Evolutionary conservation across 1,140 invertebrate genomes (phyloP).

Genomic region (Polyergus mexicanus): DNA sequence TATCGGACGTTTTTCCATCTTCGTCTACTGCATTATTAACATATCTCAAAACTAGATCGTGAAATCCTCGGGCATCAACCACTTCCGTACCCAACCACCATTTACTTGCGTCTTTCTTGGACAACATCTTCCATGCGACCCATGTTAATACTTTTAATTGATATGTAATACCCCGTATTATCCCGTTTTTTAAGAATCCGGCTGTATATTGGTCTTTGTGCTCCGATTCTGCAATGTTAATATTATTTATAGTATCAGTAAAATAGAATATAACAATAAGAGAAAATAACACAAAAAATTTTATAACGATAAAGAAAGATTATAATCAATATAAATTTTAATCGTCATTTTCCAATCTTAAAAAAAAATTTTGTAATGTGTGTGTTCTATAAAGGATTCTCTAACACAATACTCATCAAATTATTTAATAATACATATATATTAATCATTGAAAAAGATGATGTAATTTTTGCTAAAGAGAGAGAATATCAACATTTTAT

Average conservation of each 20-base stretch:
- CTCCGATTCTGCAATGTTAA: not conserved
- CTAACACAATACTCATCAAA: not conserved
- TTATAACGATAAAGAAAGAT: constrained; percentile 8
- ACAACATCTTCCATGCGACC: not conserved
- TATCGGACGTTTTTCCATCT: not conserved
- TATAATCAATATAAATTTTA: constrained; percentile 12
- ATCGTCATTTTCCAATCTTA: not conserved
- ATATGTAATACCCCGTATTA: not conserved
- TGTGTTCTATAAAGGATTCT: not conserved
- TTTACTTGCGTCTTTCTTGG: not conserved
- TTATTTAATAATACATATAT: not conserved
- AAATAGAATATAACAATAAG: constrained; percentile 12
- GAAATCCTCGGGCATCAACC: not conserved
- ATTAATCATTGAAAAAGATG: not conserved
- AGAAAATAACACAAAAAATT: not conserved
- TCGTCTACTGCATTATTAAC: not conserved
- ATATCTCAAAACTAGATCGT: constrained; percentile 39
- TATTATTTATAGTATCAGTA: not conserved
- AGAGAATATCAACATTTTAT: not conserved
- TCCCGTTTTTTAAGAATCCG: constrained; percentile 9
- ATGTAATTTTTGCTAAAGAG: not conserved
- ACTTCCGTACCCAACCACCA: constrained; percentile 36
- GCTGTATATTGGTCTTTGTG: not conserved
- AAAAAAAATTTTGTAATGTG: not conserved
- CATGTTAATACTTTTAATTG: constrained; percentile 3